Evolutionary conservation across 1,140 invertebrate species (phyloP).

Genomic region (Dendrolimus punctatus): DNA sequence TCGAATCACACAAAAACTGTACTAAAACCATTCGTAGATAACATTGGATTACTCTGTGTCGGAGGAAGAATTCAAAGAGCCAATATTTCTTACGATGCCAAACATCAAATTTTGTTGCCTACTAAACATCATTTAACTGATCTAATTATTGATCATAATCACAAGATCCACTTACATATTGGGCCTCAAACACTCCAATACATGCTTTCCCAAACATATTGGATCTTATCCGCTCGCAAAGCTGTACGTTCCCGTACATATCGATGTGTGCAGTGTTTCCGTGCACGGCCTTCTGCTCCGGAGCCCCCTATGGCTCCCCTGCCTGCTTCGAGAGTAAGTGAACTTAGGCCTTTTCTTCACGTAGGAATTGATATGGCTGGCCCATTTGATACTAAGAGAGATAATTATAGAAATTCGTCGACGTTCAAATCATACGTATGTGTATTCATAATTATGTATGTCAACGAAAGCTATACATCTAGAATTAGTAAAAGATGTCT

Average conservation of each 20-base stretch:
- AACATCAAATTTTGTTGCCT: conserved; percentile 8
- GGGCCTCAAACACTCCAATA: conserved; percentile 9
- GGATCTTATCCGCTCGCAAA: conserved; percentile 7
- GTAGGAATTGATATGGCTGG: conserved; percentile 8
- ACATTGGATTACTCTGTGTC: conserved; percentile 5
- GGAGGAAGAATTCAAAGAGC: conserved; percentile 6
- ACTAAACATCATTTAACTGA: conserved; percentile 6
- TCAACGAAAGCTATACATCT: neutral
- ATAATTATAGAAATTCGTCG: too few relatives aligned
- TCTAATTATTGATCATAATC: conserved; percentile 6
- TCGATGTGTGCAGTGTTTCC: conserved; percentile 5
- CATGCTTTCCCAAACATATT: conserved; percentile 5
- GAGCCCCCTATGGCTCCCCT: conserved; percentile 37
- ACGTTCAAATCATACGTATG: neutral
- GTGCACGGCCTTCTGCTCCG: neutral
- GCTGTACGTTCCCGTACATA: neutral
- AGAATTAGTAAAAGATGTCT: neutral
- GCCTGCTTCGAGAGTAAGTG: conserved; percentile 28
- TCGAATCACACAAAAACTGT: neutral
- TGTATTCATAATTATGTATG: neutral
- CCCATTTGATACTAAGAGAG: too few relatives aligned
- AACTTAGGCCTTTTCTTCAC: conserved; percentile 31
- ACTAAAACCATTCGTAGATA: neutral
- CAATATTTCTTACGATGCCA: conserved; percentile 5
- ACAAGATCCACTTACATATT: conserved; percentile 5